Percentiles rank a stretch among this genome's conserved stretches.
phyloP scores from a whole-genome alignment of 2,113 vertebrate species.

The Clupea harengus region DNA sequence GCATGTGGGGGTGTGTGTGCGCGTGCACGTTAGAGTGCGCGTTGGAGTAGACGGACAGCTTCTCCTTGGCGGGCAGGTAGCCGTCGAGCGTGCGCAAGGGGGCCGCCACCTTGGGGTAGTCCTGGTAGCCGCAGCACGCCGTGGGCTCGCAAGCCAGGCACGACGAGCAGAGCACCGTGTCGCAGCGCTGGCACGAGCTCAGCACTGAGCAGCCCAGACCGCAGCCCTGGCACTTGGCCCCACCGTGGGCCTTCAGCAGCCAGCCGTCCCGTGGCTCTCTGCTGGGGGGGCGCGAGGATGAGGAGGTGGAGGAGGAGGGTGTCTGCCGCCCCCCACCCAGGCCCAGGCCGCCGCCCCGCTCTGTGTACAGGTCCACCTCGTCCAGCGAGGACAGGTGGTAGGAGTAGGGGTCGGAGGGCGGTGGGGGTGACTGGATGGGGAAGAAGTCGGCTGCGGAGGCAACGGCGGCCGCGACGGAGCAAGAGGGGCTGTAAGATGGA shows the following conservation, averaged over 20 bases:
- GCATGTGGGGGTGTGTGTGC: conserved; percentile 52
- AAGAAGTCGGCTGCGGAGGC: conserved; percentile 76
- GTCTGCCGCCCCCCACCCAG: conserved; percentile 59
- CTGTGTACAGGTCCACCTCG: conserved; percentile 93
- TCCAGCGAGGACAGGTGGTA: conserved; percentile 87
- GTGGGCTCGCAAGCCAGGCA: conserved; percentile 73
- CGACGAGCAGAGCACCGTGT: conserved; percentile 74
- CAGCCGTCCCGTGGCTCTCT: conserved; percentile 73
- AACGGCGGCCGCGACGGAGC: background rate
- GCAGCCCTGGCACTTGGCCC: conserved; percentile 90
- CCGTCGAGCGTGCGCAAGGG: conserved; percentile 68
- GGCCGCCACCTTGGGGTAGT: conserved; percentile 63
- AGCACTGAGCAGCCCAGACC: conserved; percentile 78
- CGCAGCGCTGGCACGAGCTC: conserved; percentile 87
- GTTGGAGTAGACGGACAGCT: conserved; percentile 73
- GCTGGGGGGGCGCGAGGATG: conserved; percentile 58
- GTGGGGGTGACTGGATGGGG: conserved; percentile 72
- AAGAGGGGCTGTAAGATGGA: conserved; percentile 75
- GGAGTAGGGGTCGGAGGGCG: conserved; percentile 68
- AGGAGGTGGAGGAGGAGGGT: conserved; percentile 47
- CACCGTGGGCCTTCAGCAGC: conserved; percentile 77
- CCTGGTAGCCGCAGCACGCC: conserved; percentile 74
- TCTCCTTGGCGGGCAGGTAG: conserved; percentile 74
- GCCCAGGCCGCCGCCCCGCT: conserved; percentile 69
- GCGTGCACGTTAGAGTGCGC: conserved; percentile 71